phyloP scores from a whole-genome alignment of 2,888 invertebrate species.

The Patella ulyssiponensis region DNA sequence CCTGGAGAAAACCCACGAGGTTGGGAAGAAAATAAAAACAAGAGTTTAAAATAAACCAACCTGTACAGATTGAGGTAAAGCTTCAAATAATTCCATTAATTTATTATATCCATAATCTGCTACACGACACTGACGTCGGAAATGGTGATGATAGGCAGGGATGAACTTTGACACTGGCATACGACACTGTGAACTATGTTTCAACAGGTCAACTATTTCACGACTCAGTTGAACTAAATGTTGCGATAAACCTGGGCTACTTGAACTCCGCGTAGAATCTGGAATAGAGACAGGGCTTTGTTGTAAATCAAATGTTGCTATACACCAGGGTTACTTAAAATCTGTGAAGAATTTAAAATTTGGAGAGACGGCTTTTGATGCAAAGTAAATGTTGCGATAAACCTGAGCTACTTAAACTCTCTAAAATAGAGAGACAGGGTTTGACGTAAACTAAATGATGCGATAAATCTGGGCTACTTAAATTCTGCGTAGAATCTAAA shows the following conservation, averaged over 20 bases:
- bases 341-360: no score
- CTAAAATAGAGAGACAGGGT: no score
- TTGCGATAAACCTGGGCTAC: conserved; percentile 70
- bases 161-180: conserved; percentile 94
- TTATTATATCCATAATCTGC: conserved; percentile 95
- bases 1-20: no score
- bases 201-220: conserved; percentile 89
- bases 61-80: conserved; percentile 81
- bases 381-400: conserved; percentile 80
- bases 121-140: conserved; percentile 91
- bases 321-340: no score
- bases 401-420: conserved; percentile 42
- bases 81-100: conserved; percentile 90
- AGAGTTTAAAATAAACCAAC: conserved; percentile 74
- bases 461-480: no score
- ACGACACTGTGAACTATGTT: conserved; percentile 86
- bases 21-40: not conserved
- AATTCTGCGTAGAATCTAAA: no score
- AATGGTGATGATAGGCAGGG: conserved; percentile 95
- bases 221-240: conserved; percentile 87
- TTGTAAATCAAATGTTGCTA: no score
- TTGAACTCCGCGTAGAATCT: no score
- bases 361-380: no score
- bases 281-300: no score
- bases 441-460: no score